These are phyloP conservation scores for Takifugu bimaculatus DNA, from an alignment of 2,113 vertebrate species.

Conservation along the genomic window DNA sequence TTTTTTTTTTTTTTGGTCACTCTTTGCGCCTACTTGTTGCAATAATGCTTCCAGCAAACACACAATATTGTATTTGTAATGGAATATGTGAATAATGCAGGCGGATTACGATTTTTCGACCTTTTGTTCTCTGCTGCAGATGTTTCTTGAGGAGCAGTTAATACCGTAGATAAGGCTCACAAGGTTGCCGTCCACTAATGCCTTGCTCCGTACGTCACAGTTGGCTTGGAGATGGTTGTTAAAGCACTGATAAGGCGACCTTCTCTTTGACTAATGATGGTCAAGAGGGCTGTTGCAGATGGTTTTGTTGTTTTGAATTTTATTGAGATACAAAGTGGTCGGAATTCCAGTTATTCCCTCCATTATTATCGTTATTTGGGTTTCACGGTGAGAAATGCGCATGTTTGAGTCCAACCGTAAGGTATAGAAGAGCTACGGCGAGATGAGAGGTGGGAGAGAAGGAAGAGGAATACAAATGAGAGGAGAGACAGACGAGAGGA, in stretches of 20 bases:
- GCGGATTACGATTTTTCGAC: too few relatives aligned
- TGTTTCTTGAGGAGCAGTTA: conserved; percentile 16
- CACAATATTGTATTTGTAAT: too few relatives aligned
- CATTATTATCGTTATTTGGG: too few relatives aligned
- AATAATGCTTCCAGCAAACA: too few relatives aligned
- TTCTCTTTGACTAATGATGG: conserved; percentile 64
- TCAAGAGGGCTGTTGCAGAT: conserved; percentile 43
- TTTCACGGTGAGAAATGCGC: not conserved
- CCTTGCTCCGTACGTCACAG: conserved; percentile 43
- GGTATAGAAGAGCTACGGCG: conserved; percentile 2
- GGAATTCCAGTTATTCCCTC: not conserved
- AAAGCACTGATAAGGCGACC: conserved; percentile 63
- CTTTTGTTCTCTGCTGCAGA: not conserved
- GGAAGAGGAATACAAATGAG: not conserved
- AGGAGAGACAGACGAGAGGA: conserved; percentile 7
- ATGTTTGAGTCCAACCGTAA: conserved; percentile 2
- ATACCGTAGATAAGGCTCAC: conserved; percentile 35
- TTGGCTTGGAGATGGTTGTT: conserved; percentile 48
- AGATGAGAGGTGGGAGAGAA: not conserved
- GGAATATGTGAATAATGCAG: too few relatives aligned
- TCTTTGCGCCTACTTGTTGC: too few relatives aligned
- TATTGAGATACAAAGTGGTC: not conserved
- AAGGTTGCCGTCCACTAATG: conserved; percentile 56
- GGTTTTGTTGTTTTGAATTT: not conserved
- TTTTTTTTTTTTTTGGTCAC: too few relatives aligned